Base-by-base conservation (phyloP, 2,113 vertebrate species). In the Petromus typicus region DNA sequence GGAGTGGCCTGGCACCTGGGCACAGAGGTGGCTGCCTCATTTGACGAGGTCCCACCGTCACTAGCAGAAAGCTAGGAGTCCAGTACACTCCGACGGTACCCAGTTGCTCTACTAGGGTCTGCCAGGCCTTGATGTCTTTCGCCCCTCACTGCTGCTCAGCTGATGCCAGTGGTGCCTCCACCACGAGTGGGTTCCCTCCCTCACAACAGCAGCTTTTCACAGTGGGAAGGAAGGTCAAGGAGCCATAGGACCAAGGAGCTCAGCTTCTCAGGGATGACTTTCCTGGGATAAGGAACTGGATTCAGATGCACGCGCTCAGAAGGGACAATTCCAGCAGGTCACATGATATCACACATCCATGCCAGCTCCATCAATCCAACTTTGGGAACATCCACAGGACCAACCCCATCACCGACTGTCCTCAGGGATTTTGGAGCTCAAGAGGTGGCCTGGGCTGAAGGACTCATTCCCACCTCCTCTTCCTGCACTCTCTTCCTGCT, bases 251-350 rank as follows among this genome's bases (percentile, higher is more conserved):
- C 57, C 54, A 0, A 86, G 67, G 37, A 43, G 22, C 12, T 61
- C 37, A 51, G 79, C 7, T 27, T 73, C 54, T 78, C 4, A 40
- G 66, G 20, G 37, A 51, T 84, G 51, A 13, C 13, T 78, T 85
- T 90, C 87, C 92, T 45, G 54, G 64, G 84, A 32, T 76, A 54
- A 45, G 37, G 59, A 57, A 7, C 56, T 56, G 18, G 83, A 75
- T 64, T 76, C 7, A 81, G 25, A 76, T 61, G 51, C 61, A n/a
- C n/a, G 57, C 32, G 79, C 37, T 83, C 22, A 69, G 81, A 89
- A 90, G 79, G 69, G 81, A 92, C 96, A 91, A 93, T 86, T 76
- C 84, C 91, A 95, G 86, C 51, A 6, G 84, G 67, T 89, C 88
- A 94, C 75, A 17, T 3, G 84, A 51, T 7, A 3, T 18, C 32